Conservation (phyloP, 2,888 invertebrate genomes). For the Cheilosia pagana region DNA sequence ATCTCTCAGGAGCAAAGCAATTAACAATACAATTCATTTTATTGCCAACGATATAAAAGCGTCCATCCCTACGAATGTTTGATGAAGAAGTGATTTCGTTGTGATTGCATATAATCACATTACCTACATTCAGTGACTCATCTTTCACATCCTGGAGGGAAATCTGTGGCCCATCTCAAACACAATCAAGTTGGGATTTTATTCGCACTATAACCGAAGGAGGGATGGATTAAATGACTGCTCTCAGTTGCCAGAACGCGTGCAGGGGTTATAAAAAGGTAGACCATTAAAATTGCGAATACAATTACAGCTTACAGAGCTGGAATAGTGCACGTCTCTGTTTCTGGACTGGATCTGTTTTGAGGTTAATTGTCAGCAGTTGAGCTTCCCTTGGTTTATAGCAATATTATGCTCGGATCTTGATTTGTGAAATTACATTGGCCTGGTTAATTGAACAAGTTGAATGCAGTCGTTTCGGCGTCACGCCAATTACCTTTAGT, state of each 20-base stretch:
- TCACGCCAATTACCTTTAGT: constrained; percentile 17
- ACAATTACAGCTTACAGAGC: not conserved
- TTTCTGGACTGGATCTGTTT: not conserved
- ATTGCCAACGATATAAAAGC: too few species aligned
- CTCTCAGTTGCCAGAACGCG: not conserved
- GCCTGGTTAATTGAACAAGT: constrained; percentile 1
- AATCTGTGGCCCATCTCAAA: not conserved
- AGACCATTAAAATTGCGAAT: constrained; percentile 8
- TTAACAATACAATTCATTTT: too few species aligned
- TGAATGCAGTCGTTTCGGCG: not conserved
- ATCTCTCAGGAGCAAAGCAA: too few species aligned
- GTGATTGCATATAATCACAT: not conserved
- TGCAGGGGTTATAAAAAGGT: constrained; percentile 19
- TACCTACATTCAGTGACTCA: not conserved
- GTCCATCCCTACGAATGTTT: too few species aligned
- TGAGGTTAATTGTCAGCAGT: constrained; percentile 37
- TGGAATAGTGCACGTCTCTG: constrained; percentile 9
- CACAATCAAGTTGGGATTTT: constrained; percentile 19
- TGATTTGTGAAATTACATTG: constrained; percentile 8
- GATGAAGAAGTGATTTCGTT: not conserved
- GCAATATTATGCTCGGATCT: constrained; percentile 22
- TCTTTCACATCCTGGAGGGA: not conserved
- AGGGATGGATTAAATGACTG: constrained; percentile 5
- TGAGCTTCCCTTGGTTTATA: not conserved
- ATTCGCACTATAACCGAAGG: not conserved